phyloP scores from a whole-genome alignment of 2,888 invertebrate genomes.

The Catocala nupta region DNA sequence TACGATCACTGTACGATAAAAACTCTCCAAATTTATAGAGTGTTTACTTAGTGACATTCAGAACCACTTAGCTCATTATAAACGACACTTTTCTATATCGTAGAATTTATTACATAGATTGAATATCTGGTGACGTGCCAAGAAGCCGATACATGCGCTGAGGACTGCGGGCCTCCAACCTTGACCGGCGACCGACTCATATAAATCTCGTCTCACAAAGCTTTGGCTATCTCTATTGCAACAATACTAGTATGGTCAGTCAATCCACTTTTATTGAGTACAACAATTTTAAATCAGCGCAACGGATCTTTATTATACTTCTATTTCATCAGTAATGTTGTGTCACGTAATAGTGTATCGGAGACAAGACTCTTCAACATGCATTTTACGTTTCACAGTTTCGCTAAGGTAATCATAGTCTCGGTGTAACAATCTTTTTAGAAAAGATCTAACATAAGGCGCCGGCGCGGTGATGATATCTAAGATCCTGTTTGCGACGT shows the following conservation, averaged over 20 bases:
- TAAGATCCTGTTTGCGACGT: slow-evolving; percentile 14
- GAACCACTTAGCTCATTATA: slow-evolving; percentile 26
- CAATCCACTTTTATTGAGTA: slow-evolving; percentile 32
- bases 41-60: slow-evolving; percentile 28
- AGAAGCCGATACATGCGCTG: slow-evolving; percentile 63
- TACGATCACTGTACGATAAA: slow-evolving; percentile 23
- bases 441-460: background rate
- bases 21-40: slow-evolving; percentile 27
- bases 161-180: slow-evolving; percentile 81
- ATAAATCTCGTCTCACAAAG: slow-evolving; percentile 66
- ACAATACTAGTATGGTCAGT: slow-evolving; percentile 44
- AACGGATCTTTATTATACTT: slow-evolving; percentile 24
- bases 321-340: slow-evolving; percentile 16
- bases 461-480: slow-evolving; percentile 12
- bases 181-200: slow-evolving; percentile 75
- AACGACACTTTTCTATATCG: slow-evolving; percentile 26
- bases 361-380: slow-evolving; percentile 18
- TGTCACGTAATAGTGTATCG: slow-evolving; percentile 15
- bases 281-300: slow-evolving; percentile 30
- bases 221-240: slow-evolving; percentile 56
- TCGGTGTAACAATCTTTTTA: background rate
- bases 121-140: slow-evolving; percentile 75
- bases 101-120: slow-evolving; percentile 52
- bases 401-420: slow-evolving; percentile 5
- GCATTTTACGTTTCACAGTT: slow-evolving; percentile 14